Percentiles rank a stretch among this genome's conserved stretches.
These are phyloP conservation scores for Xanthia togata DNA, from an alignment of 2,888 invertebrate genomes.

Conservation along the genomic window DNA sequence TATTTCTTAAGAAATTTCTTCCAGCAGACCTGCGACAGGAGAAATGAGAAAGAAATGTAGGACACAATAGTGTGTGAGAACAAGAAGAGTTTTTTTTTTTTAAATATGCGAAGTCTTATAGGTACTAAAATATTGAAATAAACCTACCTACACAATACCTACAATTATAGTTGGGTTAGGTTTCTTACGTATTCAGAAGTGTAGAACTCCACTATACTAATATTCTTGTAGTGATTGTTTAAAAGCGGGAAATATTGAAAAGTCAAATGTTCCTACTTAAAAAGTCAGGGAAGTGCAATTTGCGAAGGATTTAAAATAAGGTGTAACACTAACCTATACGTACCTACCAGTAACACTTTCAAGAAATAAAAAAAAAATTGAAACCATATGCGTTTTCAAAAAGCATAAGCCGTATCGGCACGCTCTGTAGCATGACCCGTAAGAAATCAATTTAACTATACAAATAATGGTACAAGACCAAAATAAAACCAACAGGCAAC, in stretches of 20 bases:
- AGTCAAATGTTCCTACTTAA: neutral
- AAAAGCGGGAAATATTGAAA: neutral
- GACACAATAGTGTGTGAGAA: too few relatives aligned
- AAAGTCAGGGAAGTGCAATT: neutral
- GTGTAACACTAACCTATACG: neutral
- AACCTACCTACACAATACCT: too few relatives aligned
- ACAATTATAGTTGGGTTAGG: too few relatives aligned
- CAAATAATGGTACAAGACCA: constrained; percentile 10
- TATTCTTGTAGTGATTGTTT: neutral
- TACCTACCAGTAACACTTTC: neutral
- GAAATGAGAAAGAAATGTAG: too few relatives aligned
- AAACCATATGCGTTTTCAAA: neutral
- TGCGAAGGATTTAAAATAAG: neutral
- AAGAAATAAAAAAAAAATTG: neutral
- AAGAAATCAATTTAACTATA: constrained; percentile 27
- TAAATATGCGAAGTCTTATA: too few relatives aligned
- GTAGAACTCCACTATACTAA: neutral
- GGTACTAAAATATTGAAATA: too few relatives aligned
- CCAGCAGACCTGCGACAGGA: too few relatives aligned
- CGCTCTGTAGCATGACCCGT: constrained; percentile 4
- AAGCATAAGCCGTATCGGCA: constrained; percentile 1
- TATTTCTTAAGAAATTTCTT: too few relatives aligned
- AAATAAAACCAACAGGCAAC: constrained; percentile 18
- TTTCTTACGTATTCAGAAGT: neutral
- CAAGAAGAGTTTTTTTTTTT: too few relatives aligned